Evolutionary conservation across 2,113 vertebrate genomes (phyloP).

Genomic region (Clupea harengus): DNA sequence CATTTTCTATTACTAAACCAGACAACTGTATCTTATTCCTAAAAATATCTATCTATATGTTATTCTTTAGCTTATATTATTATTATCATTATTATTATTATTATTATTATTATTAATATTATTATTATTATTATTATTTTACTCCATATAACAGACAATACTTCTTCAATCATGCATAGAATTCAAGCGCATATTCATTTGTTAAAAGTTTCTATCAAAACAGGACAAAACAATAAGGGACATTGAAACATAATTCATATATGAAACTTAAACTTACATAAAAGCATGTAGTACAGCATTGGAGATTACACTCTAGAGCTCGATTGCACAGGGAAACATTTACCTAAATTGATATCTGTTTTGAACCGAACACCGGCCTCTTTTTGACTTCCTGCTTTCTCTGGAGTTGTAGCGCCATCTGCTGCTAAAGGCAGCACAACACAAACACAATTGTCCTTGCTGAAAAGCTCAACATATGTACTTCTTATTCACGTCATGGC

Average conservation of each 20-base stretch:
- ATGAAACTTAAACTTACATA: slow-evolving; percentile 53
- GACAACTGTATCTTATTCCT: not conserved
- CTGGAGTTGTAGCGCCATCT: slow-evolving; percentile 82
- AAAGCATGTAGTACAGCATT: slow-evolving; percentile 46
- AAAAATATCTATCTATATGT: not conserved
- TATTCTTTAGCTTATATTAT: not conserved
- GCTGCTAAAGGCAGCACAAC: slow-evolving; percentile 75
- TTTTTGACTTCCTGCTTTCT: slow-evolving; percentile 69
- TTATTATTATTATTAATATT: slow-evolving; percentile 20
- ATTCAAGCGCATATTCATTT: not conserved
- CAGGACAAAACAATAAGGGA: slow-evolving; percentile 41
- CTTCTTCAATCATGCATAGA: not conserved
- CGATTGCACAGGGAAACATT: slow-evolving; percentile 55
- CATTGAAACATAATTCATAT: slow-evolving; percentile 43
- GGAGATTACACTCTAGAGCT: slow-evolving; percentile 51
- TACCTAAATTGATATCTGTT: slow-evolving; percentile 76
- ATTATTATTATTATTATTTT: not conserved
- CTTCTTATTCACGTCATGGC: slow-evolving; percentile 26
- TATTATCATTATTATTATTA: slow-evolving; percentile 3
- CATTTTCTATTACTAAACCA: not conserved
- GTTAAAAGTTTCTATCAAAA: slow-evolving; percentile 35
- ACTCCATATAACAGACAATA: not conserved
- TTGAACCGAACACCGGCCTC: slow-evolving; percentile 75
- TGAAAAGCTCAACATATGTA: slow-evolving; percentile 42
- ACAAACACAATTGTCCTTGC: slow-evolving; percentile 67